Base-by-base conservation (phyloP, 2,113 vertebrate species). In the Falcunculus frontatus region DNA sequence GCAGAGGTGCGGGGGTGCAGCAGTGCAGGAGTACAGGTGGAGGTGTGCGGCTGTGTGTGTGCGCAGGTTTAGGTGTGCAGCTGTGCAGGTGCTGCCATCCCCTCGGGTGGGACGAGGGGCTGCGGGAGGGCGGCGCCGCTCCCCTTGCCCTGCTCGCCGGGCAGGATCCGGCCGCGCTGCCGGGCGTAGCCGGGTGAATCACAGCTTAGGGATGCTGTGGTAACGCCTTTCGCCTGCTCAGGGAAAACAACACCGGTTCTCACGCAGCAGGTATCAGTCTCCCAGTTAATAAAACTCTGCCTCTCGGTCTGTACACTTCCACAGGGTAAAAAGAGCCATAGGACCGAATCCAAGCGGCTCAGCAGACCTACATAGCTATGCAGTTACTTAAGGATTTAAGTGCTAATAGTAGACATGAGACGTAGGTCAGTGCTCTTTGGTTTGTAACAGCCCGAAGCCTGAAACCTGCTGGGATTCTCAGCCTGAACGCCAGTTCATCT, bases 351-450 rank as follows among this genome's bases (percentile, higher is more conserved):
- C 65, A 62, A 62, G 57, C 11, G 5, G 39, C 87, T 87, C 60
- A 17, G 56, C 63, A 75, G 92, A n/a, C 41, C 18, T 23, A 12
- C 53, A 46, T 62, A 93, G 53, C 70, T 65, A 46, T 93, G 92
- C 41, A 30, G 47, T 93, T 89, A 85, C 62, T 89, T 63, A 46
- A 84, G 85, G 67, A 29, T 46, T 73, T 76, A 32, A 72, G 46
- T 21, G 41, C 82, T 85, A 79, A 76, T 64, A 73, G 95, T 27
- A 49, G 78, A 41, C 23, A 3, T 3, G 32, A 83, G 84, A 6
- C 0, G 1, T 44, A 18, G 49, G 27, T 33, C 32, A 16, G 2
- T 17, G 53, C 53, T 41, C 9, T 27, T 29, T 1, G 1, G 14
- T 76, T 67, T 53, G 16, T 64, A 55, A 20, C 12, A 65, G 55